Evolutionary conservation across 2,797 vertebrate genomes (phyloP).

Genomic region (Philypnodon macrostomus): DNA sequence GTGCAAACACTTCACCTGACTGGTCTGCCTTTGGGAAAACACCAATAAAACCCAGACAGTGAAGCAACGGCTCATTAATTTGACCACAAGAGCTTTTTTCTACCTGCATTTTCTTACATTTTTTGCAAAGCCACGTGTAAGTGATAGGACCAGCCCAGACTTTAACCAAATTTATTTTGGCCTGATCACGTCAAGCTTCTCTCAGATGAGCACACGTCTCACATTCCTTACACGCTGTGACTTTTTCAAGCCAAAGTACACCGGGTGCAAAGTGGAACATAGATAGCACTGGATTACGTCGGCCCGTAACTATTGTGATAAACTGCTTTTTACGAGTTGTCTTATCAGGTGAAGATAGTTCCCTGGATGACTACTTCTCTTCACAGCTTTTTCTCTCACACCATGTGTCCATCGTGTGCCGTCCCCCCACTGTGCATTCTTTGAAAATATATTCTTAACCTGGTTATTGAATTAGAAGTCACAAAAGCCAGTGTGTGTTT

Average conservation of each 20-base stretch:
- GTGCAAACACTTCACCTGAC: conserved; percentile 2
- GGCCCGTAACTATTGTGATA: conserved; percentile 17
- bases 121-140: conserved; percentile 15
- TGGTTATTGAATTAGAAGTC: conserved; percentile 19
- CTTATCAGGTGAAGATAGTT: conserved; percentile 32
- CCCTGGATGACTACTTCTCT: not conserved
- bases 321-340: conserved; percentile 24
- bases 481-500: conserved; percentile 13
- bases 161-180: conserved; percentile 35
- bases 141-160: conserved; percentile 25
- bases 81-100: not conserved
- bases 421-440: conserved; percentile 2
- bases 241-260: conserved; percentile 54
- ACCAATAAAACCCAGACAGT: not conserved
- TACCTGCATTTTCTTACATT: not conserved
- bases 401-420: too few species aligned
- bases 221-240: conserved; percentile 10
- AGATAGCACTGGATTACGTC: conserved; percentile 24
- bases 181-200: conserved; percentile 20
- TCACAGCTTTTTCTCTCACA: conserved; percentile 1
- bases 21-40: not conserved
- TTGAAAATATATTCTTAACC: conserved; percentile 8
- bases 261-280: conserved; percentile 24
- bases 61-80: not conserved
- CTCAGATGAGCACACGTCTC: not conserved